Evolutionary conservation across 2,113 vertebrate genomes (phyloP).

Genomic region (Scomber japonicus): DNA sequence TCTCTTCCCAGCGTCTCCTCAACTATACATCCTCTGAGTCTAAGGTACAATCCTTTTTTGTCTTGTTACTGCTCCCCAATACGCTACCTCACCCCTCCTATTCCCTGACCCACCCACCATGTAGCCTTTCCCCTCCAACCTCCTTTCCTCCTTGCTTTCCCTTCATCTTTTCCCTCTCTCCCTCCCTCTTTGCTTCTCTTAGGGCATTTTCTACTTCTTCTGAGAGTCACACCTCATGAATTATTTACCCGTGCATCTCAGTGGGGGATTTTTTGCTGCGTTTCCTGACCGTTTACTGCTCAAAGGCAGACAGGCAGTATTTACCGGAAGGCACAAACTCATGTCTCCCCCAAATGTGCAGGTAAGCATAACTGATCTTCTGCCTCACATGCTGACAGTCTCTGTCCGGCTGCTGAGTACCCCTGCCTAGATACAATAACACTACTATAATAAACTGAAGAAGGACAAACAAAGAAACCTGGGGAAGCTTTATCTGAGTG

Average conservation of each 20-base stretch:
- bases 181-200: slow-evolving; percentile 47
- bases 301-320: slow-evolving; percentile 8
- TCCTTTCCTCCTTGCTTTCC: background rate
- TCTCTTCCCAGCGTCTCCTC: background rate
- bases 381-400: background rate
- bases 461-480: slow-evolving; percentile 5
- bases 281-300: slow-evolving; percentile 57
- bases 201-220: slow-evolving; percentile 68
- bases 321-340: slow-evolving; percentile 1
- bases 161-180: slow-evolving; percentile 26
- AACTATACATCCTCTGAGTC: slow-evolving; percentile 1
- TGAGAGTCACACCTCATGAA: slow-evolving; percentile 78
- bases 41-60: slow-evolving; percentile 23
- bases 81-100: slow-evolving; percentile 22
- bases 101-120: slow-evolving; percentile 27
- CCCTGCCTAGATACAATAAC: background rate
- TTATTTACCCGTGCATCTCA: slow-evolving; percentile 72
- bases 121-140: slow-evolving; percentile 1
- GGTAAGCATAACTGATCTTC: slow-evolving; percentile 22
- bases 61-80: slow-evolving; percentile 16
- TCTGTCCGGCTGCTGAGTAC: background rate
- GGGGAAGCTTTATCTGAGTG: background rate
- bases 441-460: background rate
- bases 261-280: slow-evolving; percentile 37
- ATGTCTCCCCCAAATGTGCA: slow-evolving; percentile 32